phyloP scores from a whole-genome alignment of 2,888 invertebrate genomes.

The Cordilura impudica region DNA sequence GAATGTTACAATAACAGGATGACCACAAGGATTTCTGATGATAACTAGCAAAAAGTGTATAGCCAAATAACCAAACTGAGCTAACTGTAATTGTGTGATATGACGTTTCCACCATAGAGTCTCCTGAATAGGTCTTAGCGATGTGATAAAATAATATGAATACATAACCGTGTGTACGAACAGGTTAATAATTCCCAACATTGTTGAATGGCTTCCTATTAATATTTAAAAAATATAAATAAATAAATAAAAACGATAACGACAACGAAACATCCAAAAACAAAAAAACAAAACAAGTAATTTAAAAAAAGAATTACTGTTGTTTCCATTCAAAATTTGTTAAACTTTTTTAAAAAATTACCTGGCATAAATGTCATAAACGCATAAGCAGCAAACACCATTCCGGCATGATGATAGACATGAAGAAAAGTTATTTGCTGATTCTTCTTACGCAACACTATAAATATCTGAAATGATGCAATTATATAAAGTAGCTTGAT shows the following conservation, averaged over 20 bases:
- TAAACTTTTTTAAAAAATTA: conserved; percentile 65
- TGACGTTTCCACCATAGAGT: conserved; percentile 91
- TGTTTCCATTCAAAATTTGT: not conserved
- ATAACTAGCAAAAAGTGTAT: conserved; percentile 79
- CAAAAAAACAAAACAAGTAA: too few relatives aligned
- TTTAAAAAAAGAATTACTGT: too few relatives aligned
- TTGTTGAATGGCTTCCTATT: conserved; percentile 84
- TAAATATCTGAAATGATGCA: conserved; percentile 82
- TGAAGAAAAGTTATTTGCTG: conserved; percentile 91
- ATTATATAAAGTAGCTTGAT: too few relatives aligned
- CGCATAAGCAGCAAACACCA: conserved; percentile 84
- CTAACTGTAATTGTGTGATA: conserved; percentile 90
- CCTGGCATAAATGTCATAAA: conserved; percentile 81
- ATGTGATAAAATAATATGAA: conserved; percentile 87
- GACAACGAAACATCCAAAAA: not conserved
- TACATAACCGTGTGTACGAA: conserved; percentile 92
- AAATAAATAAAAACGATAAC: not conserved
- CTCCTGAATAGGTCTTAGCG: conserved; percentile 84
- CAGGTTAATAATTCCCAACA: conserved; percentile 85
- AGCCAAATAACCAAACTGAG: conserved; percentile 83
- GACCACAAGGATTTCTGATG: conserved; percentile 70
- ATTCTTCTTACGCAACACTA: conserved; percentile 88
- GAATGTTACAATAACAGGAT: conserved; percentile 69
- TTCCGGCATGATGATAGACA: conserved; percentile 90
- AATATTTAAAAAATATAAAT: not conserved